Evolutionary conservation across 2,888 invertebrate species (phyloP), one percentile per base, ranked within the genome.

Genomic region (Drosophila pseudotalamancana): DNA sequence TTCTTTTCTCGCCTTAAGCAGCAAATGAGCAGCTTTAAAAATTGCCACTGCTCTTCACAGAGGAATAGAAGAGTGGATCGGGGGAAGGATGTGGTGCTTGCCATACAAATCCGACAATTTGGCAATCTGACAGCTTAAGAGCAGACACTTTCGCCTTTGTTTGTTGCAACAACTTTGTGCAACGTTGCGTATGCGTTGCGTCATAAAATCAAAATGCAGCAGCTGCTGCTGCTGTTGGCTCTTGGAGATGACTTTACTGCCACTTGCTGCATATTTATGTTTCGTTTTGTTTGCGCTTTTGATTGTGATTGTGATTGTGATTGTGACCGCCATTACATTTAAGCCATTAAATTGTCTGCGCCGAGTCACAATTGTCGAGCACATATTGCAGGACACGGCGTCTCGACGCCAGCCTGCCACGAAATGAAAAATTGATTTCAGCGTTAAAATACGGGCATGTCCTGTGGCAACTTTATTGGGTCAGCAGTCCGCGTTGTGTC

Each of bases 391-490:
- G 48, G 57, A 57, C 29, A 54, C 8, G 23, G 23, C 64, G 43
- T 29, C 60, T 42, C 49, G 80, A 56, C 72, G 69, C 66, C 80
- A 69, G 54, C 42, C 56, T 66, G 81, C 59, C 77, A 59, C 67
- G 57, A 80, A 85, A 81, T 81, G 85, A 87, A 85, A 87, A 82
- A 82, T 82, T 85, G 86, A 87, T 82, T 82, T 72, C 54, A 68
- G 61, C 64, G 66, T 70, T 66, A 73, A 77, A 80, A 70, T 84
- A 81, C 59, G 56, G 59, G 31, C 62, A 69, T 66, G 40, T 63
- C 56, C 42, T n/a, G 53, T 9, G 9, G 48, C 46, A 72, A 60
- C 57, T 83, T 83, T 81, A 80, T 78, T 82, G 66, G 83, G 78
- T 72, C 85, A 85, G 51, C 71, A 55, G 25, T 32, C 11, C 63